phyloP scores from a whole-genome alignment of 1,140 invertebrate species.

The Hesperophylax magnus region DNA sequence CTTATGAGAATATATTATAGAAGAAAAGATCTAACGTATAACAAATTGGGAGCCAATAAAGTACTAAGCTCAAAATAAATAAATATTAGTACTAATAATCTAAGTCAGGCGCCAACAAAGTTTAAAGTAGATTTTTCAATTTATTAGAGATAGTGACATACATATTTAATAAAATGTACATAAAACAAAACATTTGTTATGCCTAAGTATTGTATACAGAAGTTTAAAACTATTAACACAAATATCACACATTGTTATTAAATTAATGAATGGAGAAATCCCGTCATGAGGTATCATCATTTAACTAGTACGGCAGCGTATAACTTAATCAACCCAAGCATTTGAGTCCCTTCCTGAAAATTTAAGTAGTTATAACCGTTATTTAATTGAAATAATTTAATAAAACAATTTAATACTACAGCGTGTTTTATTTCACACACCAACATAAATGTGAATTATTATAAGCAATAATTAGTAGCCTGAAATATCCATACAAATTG shows the following conservation, averaged over 20 bases:
- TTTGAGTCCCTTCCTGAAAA: conserved; percentile 5
- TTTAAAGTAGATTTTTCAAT: conserved; percentile 35
- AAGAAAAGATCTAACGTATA: background rate
- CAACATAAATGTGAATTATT: too few relatives aligned
- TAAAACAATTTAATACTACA: too few relatives aligned
- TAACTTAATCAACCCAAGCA: background rate
- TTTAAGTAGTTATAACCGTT: conserved; percentile 1
- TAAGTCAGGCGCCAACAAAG: conserved; percentile 43
- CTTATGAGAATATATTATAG: conserved; percentile 22
- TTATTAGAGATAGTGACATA: background rate
- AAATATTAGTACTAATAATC: conserved; percentile 28
- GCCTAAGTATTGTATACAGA: conserved; percentile 58
- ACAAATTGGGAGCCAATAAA: conserved; percentile 25
- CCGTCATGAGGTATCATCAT: conserved; percentile 19
- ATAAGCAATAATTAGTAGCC: too few relatives aligned
- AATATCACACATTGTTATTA: conserved; percentile 50
- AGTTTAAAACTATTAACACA: conserved; percentile 61
- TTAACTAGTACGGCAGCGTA: background rate
- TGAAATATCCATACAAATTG: too few relatives aligned
- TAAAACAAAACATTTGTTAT: conserved; percentile 26
- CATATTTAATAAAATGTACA: conserved; percentile 37
- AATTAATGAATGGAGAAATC: conserved; percentile 22
- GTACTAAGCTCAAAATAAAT: conserved; percentile 38
- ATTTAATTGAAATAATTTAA: too few relatives aligned
- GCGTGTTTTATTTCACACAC: too few relatives aligned